Evolutionary conservation across 2,888 invertebrate species (phyloP).

Genomic region (Onchidella celtica): DNA sequence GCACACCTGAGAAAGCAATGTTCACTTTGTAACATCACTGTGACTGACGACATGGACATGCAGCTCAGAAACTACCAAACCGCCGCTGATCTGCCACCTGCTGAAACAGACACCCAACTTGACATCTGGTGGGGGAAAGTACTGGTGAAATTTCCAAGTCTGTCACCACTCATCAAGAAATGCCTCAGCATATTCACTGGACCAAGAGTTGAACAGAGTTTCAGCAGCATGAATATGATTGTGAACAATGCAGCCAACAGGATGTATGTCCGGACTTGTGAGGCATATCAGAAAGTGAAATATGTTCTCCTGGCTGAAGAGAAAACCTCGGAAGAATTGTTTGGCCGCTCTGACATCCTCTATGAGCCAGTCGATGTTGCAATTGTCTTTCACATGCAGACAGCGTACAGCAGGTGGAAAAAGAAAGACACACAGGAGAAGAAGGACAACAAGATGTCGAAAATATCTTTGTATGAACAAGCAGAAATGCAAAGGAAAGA

Average conservation of each 20-base stretch:
- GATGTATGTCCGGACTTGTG: background rate
- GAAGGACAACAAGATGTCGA: background rate
- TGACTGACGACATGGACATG: background rate
- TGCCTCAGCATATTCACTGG: slow-evolving; percentile 18
- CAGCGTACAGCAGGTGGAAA: background rate
- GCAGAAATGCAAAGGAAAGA: background rate
- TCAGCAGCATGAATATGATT: background rate
- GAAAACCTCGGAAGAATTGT: background rate
- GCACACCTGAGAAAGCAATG: background rate
- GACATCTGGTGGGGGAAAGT: background rate
- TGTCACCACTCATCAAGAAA: slow-evolving; percentile 1
- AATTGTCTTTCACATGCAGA: background rate
- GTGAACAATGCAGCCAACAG: background rate
- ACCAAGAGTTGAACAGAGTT: slow-evolving; percentile 10
- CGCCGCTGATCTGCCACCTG: background rate
- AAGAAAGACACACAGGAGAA: background rate
- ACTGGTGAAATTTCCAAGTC: background rate
- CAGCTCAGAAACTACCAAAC: slow-evolving; percentile 2
- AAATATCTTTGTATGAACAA: background rate
- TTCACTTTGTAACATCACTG: background rate
- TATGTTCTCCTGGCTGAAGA: slow-evolving; percentile 17
- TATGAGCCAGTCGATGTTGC: background rate
- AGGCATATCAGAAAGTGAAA: background rate
- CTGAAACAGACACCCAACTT: background rate
- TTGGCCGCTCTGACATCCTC: background rate